Conservation (phyloP, 1,140 invertebrate species). For the Apocrypta bakeri region DNA sequence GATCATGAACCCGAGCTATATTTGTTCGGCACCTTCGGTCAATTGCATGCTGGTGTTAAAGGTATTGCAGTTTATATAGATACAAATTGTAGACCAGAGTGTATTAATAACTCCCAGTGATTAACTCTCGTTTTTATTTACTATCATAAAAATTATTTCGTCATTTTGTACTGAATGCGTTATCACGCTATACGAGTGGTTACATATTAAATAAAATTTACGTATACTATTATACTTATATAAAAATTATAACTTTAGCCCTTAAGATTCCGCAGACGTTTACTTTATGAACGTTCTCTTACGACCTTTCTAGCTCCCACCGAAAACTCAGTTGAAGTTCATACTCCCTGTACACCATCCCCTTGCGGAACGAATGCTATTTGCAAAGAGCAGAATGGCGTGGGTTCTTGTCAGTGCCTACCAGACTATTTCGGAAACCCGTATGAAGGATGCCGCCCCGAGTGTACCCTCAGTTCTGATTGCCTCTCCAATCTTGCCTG, state of each 20-base stretch:
- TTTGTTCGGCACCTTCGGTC: constrained; percentile 76
- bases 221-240: neutral
- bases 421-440: constrained; percentile 71
- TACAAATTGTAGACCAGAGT: constrained; percentile 73
- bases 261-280: neutral
- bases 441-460: constrained; percentile 71
- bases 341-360: constrained; percentile 81
- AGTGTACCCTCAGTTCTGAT: constrained; percentile 73
- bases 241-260: neutral
- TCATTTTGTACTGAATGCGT: neutral
- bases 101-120: constrained; percentile 68
- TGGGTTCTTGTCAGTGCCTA: constrained; percentile 72
- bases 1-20: constrained; percentile 52
- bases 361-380: constrained; percentile 87
- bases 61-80: constrained; percentile 74
- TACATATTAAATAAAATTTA: neutral
- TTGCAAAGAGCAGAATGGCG: constrained; percentile 85
- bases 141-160: neutral
- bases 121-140: constrained; percentile 41
- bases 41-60: constrained; percentile 74
- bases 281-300: constrained; percentile 17
- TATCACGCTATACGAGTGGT: neutral
- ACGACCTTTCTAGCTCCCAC: constrained; percentile 34
- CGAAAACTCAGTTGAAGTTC: constrained; percentile 52
- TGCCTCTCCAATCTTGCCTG: constrained; percentile 74